Conservation (phyloP, 2,888 invertebrate genomes). For the Reticulitermes lucifugus region DNA sequence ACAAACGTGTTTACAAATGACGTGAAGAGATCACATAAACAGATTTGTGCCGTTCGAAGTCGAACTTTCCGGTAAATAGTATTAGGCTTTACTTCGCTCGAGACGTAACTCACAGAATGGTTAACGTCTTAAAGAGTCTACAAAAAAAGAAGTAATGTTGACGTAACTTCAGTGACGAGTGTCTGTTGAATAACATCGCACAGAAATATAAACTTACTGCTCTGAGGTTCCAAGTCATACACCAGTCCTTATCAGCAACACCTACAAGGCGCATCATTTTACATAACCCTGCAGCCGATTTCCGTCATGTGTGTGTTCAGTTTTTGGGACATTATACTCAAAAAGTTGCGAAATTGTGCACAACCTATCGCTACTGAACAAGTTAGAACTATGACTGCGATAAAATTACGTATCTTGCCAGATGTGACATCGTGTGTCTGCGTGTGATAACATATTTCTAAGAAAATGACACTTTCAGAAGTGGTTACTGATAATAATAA, state of each 20-base stretch:
- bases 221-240: too few relatives aligned
- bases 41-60: neutral
- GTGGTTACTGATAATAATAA: neutral
- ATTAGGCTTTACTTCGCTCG: neutral
- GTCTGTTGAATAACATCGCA: too few relatives aligned
- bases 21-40: neutral
- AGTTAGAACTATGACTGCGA: neutral
- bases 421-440: neutral
- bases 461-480: neutral
- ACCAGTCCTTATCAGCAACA: too few relatives aligned
- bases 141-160: neutral
- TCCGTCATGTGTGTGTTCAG: too few relatives aligned
- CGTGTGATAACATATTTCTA: neutral
- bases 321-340: too few relatives aligned
- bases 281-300: too few relatives aligned
- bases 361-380: neutral
- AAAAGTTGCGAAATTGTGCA: too few relatives aligned
- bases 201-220: too few relatives aligned
- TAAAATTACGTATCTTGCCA: neutral
- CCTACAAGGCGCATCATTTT: too few relatives aligned
- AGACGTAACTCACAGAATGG: too few relatives aligned
- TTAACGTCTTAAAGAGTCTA: too few relatives aligned
- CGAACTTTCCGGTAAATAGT: neutral
- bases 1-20: neutral
- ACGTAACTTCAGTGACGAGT: neutral